phyloP scores from a whole-genome alignment of 2,888 invertebrate species.

The Acleris laterana region DNA sequence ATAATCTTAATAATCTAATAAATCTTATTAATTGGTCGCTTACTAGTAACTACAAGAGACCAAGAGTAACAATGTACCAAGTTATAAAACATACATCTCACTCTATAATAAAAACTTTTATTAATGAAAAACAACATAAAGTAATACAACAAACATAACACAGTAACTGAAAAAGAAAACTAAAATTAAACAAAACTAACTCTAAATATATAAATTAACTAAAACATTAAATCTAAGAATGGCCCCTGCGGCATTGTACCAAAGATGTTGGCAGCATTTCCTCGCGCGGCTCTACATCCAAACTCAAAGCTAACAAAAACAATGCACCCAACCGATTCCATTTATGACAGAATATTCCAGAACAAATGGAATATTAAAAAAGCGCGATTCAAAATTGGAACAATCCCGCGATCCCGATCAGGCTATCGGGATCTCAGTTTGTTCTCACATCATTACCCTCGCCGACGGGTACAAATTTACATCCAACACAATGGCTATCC shows the following conservation, averaged over 20 bases:
- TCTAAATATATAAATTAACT: too few species aligned
- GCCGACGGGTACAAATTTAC: conserved; percentile 85
- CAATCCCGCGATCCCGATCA: conserved; percentile 77
- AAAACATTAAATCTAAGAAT: too few species aligned
- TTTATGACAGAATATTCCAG: conserved; percentile 33
- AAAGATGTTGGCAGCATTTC: too few species aligned
- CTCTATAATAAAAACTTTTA: too few species aligned
- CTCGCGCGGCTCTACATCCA: not conserved
- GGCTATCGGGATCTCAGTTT: conserved; percentile 83
- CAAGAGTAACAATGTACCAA: not conserved
- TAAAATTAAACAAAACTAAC: too few species aligned
- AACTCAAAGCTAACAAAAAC: conserved; percentile 1
- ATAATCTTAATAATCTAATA: too few species aligned
- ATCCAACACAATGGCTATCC: conserved; percentile 85
- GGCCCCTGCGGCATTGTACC: too few species aligned
- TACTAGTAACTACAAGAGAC: too few species aligned
- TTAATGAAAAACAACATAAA: too few species aligned
- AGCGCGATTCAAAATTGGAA: conserved; percentile 53
- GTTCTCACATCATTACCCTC: conserved; percentile 85
- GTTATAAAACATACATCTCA: not conserved
- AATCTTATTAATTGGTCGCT: too few species aligned
- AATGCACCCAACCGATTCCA: conserved; percentile 13
- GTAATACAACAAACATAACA: too few species aligned
- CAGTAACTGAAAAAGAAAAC: too few species aligned
- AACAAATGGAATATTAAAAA: conserved; percentile 36